A percentile compares a stretch with the other conserved stretches of the same genome.
phyloP scores from a whole-genome alignment of 1,140 invertebrate genomes.

The Littorina saxatilis region DNA sequence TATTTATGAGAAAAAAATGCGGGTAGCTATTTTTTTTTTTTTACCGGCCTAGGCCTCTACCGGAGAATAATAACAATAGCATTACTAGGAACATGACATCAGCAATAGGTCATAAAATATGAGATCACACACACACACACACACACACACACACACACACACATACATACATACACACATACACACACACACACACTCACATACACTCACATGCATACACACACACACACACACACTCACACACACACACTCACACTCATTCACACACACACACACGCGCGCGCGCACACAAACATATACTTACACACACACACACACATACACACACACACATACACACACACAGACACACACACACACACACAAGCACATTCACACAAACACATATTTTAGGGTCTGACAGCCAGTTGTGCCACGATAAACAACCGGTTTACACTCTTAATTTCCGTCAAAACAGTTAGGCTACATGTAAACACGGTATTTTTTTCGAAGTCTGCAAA shows the following conservation, averaged over 20 bases:
- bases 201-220: background rate
- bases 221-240: background rate
- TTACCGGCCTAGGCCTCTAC: too few relatives aligned
- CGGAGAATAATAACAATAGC: too few relatives aligned
- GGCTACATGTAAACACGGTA: too few relatives aligned
- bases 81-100: background rate
- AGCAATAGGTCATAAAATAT: background rate
- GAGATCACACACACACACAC: background rate
- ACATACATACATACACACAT: background rate
- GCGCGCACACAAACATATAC: background rate
- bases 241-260: background rate
- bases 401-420: too few relatives aligned
- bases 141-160: constrained; percentile 1
- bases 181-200: constrained; percentile 6
- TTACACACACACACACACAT: background rate
- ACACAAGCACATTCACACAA: background rate
- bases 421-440: too few relatives aligned
- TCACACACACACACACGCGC: background rate
- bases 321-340: background rate
- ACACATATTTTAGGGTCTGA: too few relatives aligned
- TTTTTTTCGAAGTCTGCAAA: too few relatives aligned
- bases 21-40: too few relatives aligned
- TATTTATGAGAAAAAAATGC: too few relatives aligned
- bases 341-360: background rate
- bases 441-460: too few relatives aligned